Conservation (phyloP, 2,888 invertebrate genomes). For the Linnaemya vulpina region DNA sequence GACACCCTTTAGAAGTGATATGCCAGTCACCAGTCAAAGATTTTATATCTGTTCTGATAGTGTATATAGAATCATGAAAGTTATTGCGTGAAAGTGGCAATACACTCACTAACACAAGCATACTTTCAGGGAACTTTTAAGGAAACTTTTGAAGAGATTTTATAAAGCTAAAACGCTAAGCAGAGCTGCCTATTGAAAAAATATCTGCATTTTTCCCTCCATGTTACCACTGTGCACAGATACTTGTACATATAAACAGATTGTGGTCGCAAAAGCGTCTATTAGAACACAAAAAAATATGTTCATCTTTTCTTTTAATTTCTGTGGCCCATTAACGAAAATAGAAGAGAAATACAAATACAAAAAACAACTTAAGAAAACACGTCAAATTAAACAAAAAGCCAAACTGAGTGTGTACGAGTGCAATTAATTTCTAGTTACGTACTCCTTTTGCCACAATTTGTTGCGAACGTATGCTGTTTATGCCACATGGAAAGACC, state of each 20-base stretch:
- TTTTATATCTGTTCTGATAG: no score
- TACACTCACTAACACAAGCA: no score
- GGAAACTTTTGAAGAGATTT: no score
- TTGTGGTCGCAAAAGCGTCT: conserved; percentile 23
- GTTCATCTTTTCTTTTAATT: conserved; percentile 21
- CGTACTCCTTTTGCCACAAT: conserved; percentile 38
- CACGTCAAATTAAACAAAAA: conserved; percentile 24
- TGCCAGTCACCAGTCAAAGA: no score
- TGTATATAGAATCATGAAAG: no score
- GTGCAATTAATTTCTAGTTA: conserved; percentile 54
- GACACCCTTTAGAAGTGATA: no score
- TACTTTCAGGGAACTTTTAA: no score
- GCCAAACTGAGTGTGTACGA: conserved; percentile 11
- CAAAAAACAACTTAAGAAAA: conserved; percentile 46
- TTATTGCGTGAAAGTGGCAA: no score
- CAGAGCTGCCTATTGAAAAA: no score
- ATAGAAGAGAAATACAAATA: conserved; percentile 22
- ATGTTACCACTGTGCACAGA: not conserved
- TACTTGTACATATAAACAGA: not conserved
- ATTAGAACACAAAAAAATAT: conserved; percentile 11
- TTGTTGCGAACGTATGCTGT: not conserved
- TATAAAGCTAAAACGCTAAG: no score
- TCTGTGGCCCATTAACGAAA: conserved; percentile 38
- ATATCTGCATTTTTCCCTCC: not conserved
- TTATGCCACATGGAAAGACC: conserved; percentile 23